Evolutionary conservation across 1,140 invertebrate species (phyloP).

Genomic region (Drosophila grimshawi): DNA sequence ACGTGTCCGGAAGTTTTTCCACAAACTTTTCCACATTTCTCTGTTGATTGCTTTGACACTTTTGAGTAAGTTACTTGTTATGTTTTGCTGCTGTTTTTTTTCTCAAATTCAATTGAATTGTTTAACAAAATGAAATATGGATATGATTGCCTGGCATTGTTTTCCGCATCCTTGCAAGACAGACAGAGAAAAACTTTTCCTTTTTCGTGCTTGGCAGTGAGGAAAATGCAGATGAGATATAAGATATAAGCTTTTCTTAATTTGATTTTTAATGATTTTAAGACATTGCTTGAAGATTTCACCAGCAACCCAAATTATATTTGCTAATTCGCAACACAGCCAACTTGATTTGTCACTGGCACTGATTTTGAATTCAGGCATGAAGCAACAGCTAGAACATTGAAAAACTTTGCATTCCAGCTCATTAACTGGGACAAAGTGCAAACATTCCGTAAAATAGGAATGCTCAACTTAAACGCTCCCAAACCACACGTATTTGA

Average conservation of each 20-base stretch:
- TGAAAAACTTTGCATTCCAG: conserved; percentile 70
- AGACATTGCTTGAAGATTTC: background rate
- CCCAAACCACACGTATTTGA: conserved; percentile 54
- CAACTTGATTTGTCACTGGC: conserved; percentile 4
- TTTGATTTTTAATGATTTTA: background rate
- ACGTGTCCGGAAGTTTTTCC: conserved; percentile 70
- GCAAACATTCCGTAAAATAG: conserved; percentile 17
- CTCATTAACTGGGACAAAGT: conserved; percentile 76
- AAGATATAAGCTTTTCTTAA: too few species aligned
- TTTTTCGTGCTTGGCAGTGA: background rate
- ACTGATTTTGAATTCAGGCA: conserved; percentile 23
- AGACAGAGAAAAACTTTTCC: conserved; percentile 8
- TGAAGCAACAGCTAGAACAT: conserved; percentile 44
- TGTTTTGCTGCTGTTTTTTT: conserved; percentile 33
- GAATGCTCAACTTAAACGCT: conserved; percentile 22
- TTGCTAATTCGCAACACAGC: background rate
- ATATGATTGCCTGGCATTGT: conserved; percentile 64
- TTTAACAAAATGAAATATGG: conserved; percentile 63
- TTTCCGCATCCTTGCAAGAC: background rate
- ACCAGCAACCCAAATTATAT: background rate
- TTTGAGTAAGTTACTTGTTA: conserved; percentile 56
- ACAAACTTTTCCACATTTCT: conserved; percentile 61
- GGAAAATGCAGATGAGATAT: background rate
- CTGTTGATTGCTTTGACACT: conserved; percentile 79
- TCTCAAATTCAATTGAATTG: conserved; percentile 68